Percentiles rank a stretch among this genome's conserved stretches.
These are phyloP conservation scores for Cydia strobilella DNA, from an alignment of 1,140 invertebrate species.

Conservation along the genomic window DNA sequence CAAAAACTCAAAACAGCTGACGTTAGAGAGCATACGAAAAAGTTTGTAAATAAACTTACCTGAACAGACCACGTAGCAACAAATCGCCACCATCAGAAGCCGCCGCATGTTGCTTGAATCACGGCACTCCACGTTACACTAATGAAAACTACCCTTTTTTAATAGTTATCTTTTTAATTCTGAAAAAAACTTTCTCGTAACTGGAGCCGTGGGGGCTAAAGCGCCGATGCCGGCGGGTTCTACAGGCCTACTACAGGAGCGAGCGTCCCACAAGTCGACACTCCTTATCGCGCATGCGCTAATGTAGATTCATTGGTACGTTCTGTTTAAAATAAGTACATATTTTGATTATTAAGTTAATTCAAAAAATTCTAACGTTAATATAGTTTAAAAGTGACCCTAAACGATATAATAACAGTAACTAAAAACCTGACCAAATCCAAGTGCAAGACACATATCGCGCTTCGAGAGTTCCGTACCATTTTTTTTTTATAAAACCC, in stretches of 20 bases:
- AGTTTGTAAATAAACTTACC: constrained; percentile 47
- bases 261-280: constrained; percentile 45
- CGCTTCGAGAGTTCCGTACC: no score
- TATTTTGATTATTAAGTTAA: no score
- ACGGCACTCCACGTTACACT: constrained; percentile 42
- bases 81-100: constrained; percentile 42
- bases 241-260: constrained; percentile 51
- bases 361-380: no score
- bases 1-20: no score
- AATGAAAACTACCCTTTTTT: neutral
- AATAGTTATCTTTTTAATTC: constrained; percentile 21
- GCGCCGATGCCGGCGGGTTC: constrained; percentile 48
- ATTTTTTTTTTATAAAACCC: no score
- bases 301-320: neutral
- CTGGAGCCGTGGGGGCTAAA: constrained; percentile 42
- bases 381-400: no score
- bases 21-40: neutral
- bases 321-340: neutral
- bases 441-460: no score
- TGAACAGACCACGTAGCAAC: constrained; percentile 44
- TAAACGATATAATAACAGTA: no score
- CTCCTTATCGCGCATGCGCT: constrained; percentile 62
- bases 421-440: no score
- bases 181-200: constrained; percentile 55
- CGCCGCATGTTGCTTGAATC: constrained; percentile 50